Evolutionary conservation across 2,888 invertebrate genomes (phyloP).

Genomic region (Xylophagus ater): DNA sequence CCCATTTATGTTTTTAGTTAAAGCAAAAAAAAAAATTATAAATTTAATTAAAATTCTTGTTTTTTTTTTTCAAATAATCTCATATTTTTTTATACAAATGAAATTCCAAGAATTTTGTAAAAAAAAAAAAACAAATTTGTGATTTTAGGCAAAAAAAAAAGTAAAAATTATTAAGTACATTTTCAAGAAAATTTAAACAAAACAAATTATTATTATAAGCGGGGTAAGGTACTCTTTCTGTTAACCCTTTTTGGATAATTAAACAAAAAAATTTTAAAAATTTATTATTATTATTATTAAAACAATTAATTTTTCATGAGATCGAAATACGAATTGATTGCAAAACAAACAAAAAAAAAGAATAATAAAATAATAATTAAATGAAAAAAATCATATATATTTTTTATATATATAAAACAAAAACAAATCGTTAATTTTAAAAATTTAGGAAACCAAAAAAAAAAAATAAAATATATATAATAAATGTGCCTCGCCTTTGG

Average conservation of each 20-base stretch:
- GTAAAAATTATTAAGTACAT: too few species aligned
- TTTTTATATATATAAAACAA: constrained; percentile 16
- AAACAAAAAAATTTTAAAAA: constrained; percentile 4
- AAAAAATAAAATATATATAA: constrained; percentile 13
- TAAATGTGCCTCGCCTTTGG: constrained; percentile 20
- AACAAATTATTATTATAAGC: constrained; percentile 11
- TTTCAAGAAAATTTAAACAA: constrained; percentile 11
- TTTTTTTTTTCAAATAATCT: background rate
- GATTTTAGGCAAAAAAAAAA: constrained; percentile 12
- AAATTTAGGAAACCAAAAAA: constrained; percentile 16
- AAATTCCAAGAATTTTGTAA: background rate
- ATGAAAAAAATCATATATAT: constrained; percentile 6
- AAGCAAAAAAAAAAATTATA: constrained; percentile 1
- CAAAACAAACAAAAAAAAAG: constrained; percentile 11
- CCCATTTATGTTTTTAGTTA: too few species aligned
- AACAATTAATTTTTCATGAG: constrained; percentile 9
- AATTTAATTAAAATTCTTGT: background rate
- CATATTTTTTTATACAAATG: background rate
- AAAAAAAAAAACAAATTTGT: constrained; percentile 6
- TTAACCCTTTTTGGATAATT: constrained; percentile 12
- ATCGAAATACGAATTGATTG: constrained; percentile 18
- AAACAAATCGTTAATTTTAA: constrained; percentile 18
- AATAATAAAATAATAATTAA: constrained; percentile 2
- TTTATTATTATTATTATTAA: too few species aligned
- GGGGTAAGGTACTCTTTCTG: constrained; percentile 15